These are phyloP conservation scores for Mohoua ochrocephala DNA, from an alignment of 2,113 vertebrate species.

Conservation along the genomic window DNA sequence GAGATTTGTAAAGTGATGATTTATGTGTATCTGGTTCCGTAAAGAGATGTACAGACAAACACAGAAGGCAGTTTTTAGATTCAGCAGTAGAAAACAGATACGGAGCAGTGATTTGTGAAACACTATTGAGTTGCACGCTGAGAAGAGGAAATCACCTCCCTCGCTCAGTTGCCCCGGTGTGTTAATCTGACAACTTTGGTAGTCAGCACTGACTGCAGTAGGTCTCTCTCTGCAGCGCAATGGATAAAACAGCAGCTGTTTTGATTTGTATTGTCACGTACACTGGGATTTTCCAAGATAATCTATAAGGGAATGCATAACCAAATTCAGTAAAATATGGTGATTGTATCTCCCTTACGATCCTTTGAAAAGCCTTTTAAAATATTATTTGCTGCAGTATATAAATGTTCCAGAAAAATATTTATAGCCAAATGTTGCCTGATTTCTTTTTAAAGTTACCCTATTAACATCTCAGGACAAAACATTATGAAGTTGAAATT, in stretches of 20 bases:
- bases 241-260: not conserved
- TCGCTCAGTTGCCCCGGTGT: rapidly evolving
- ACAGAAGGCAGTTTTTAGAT: not conserved
- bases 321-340: not conserved
- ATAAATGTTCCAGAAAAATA: not conserved
- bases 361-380: not conserved
- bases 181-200: not conserved
- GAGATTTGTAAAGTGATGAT: not conserved
- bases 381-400: not conserved
- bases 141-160: not conserved
- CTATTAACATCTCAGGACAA: not conserved
- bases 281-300: not conserved
- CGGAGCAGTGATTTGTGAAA: not conserved
- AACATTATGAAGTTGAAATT: not conserved
- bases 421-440: not conserved
- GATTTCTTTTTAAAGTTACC: not conserved
- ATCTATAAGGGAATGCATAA: not conserved
- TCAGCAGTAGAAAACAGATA: not conserved
- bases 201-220: not conserved
- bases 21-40: not conserved
- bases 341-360: not conserved
- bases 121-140: not conserved
- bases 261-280: not conserved
- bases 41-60: not conserved
- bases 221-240: not conserved